These are phyloP conservation scores for Patella caerulea DNA, from an alignment of 2,888 invertebrate species.

Conservation along the genomic window DNA sequence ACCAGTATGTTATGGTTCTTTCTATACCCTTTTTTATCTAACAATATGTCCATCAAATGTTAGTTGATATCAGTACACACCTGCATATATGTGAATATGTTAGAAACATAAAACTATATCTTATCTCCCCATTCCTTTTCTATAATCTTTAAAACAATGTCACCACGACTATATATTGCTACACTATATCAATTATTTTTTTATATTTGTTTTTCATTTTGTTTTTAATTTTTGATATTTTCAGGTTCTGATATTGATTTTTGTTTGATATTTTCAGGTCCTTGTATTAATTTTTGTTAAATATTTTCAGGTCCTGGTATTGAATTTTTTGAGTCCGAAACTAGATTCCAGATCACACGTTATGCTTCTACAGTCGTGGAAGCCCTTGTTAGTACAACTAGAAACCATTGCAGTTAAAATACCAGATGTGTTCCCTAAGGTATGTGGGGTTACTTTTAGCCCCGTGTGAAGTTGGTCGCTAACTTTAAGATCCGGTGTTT, in stretches of 20 bases:
- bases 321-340: conserved; percentile 56
- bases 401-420: conserved; percentile 46
- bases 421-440: conserved; percentile 58
- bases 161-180: too few species aligned
- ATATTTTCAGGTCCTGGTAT: conserved; percentile 50
- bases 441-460: conserved; percentile 43
- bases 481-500: too few species aligned
- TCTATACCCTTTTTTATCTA: too few species aligned
- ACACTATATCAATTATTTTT: neutral
- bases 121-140: too few species aligned
- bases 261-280: neutral
- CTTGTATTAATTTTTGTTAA: neutral
- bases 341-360: conserved; percentile 55
- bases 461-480: conserved; percentile 17
- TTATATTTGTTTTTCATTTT: neutral
- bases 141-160: too few species aligned
- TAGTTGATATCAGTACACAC: too few species aligned
- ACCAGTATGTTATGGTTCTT: too few species aligned
- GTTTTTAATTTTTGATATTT: neutral
- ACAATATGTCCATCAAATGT: too few species aligned
- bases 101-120: too few species aligned
- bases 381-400: conserved; percentile 51
- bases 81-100: too few species aligned
- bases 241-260: conserved; percentile 56
- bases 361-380: conserved; percentile 54